Evolutionary conservation across 37 sponge, comb jelly and placozoan genomes (phyloP), one percentile per base, ranked within the genome.

Genomic region (Axinella damicornis): DNA sequence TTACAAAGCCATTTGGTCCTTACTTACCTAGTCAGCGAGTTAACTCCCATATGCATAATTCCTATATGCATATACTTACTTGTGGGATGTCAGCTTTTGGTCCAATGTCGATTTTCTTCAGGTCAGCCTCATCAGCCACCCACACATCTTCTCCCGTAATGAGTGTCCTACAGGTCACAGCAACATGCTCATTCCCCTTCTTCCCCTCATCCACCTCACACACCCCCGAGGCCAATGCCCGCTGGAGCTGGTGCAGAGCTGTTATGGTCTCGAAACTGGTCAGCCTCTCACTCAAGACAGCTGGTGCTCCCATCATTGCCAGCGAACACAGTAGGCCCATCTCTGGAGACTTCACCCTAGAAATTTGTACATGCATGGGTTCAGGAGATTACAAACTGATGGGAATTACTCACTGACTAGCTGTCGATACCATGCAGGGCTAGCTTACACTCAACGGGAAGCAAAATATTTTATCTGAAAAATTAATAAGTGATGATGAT

Each of bases 281-380:
- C 21, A 89, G 59, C 74, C 92, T 95, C 96, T 95, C 96, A 20
- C 30, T 54, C 18, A 87, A 31, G 36, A 95, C 86, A 0, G 63
- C 57, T 1, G 96, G 96, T 63, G 96, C 93, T 41, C 96, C 93
- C 96, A 95, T 95, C 78, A 92, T 83, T 1, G 88, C 93, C 16
- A 89, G 82, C 0, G 83, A 53, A 62, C 75, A 77, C 2, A 74
- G 53, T 1, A 73, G 57, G 36, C 83, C 95, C 55, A 66, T 25
- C 9, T 68, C 31, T 11, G 55, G 33, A 14, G 65, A 17, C 39
- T 71, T 6, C 28, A 87, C 14, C 36, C 87, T 87, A 65, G 14
- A 11, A 5, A 9, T 4, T 2, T 6, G 62, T 5, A 5, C 13
- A 14, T 14, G 46, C 6, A 46, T 4, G 46, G 46, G 46, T 12